Conservation (phyloP, 2,888 invertebrate species). For the Lepidocyrtoides sp. region DNA sequence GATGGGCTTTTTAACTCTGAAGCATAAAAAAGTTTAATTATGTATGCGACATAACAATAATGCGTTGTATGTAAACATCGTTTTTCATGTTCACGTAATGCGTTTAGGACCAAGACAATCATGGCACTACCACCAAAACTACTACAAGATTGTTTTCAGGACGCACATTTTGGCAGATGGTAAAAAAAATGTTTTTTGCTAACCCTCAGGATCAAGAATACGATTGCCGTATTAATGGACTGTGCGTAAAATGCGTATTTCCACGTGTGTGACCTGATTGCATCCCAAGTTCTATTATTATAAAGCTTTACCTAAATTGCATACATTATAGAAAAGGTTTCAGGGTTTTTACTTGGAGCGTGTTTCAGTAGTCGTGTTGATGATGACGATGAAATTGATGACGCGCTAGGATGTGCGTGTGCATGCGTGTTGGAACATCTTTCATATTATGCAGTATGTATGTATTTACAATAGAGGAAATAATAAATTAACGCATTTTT, state of each 20-base stretch:
- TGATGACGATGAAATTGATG: background rate
- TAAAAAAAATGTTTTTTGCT: background rate
- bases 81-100: background rate
- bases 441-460: too few relatives aligned
- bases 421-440: background rate
- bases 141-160: background rate
- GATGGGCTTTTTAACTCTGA: too few relatives aligned
- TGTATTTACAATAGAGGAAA: too few relatives aligned
- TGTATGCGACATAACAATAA: background rate
- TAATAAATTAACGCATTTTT: too few relatives aligned
- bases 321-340: slow-evolving; percentile 22
- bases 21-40: background rate
- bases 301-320: slow-evolving; percentile 58
- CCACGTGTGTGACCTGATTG: slow-evolving; percentile 73
- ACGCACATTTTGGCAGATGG: background rate
- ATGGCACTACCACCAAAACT: background rate
- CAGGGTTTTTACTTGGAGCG: slow-evolving; percentile 62
- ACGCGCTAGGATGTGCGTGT: slow-evolving; percentile 13
- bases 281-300: slow-evolving; percentile 67
- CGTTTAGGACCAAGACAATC: too few relatives aligned
- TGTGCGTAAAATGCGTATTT: slow-evolving; percentile 59
- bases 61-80: background rate
- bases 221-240: background rate
- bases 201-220: background rate
- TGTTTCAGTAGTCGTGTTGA: slow-evolving; percentile 21